Evolutionary conservation across 2,888 invertebrate genomes (phyloP).

Genomic region (Drosophila vallismaia): DNA sequence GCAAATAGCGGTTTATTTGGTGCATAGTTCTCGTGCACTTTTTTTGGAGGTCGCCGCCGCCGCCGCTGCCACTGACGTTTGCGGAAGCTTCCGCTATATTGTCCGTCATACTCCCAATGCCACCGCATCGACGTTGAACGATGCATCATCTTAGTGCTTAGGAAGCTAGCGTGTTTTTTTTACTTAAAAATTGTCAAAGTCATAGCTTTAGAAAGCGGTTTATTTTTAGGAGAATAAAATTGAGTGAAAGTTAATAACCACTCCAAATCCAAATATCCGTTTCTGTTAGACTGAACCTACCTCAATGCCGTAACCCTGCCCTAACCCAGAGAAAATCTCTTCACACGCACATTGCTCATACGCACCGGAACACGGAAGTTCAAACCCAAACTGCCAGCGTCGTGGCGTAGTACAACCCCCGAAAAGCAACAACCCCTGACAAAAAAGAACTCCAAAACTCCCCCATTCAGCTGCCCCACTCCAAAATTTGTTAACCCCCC

Average conservation of each 20-base stretch:
- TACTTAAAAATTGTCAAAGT: constrained; percentile 34
- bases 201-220: neutral
- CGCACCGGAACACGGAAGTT: constrained; percentile 41
- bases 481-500: constrained; percentile 60
- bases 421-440: constrained; percentile 19
- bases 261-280: neutral
- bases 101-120: constrained; percentile 17
- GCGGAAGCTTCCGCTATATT: constrained; percentile 55
- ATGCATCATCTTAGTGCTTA: constrained; percentile 39
- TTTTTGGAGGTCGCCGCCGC: constrained; percentile 40
- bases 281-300: constrained; percentile 58
- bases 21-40: constrained; percentile 4
- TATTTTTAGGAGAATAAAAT: neutral
- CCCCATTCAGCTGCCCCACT: constrained; percentile 50
- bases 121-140: constrained; percentile 29
- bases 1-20: constrained; percentile 45
- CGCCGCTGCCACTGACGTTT: constrained; percentile 51
- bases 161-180: constrained; percentile 16
- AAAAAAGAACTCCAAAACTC: constrained; percentile 15
- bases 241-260: neutral
- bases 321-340: constrained; percentile 20
- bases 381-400: constrained; percentile 29
- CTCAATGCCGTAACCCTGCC: constrained; percentile 60
- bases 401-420: constrained; percentile 35
- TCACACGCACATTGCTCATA: constrained; percentile 60